A percentile compares a stretch with the other conserved stretches of the same genome.
Evolutionary conservation across 2,888 invertebrate genomes (phyloP).

Genomic region (Gastrophysa polygoni): DNA sequence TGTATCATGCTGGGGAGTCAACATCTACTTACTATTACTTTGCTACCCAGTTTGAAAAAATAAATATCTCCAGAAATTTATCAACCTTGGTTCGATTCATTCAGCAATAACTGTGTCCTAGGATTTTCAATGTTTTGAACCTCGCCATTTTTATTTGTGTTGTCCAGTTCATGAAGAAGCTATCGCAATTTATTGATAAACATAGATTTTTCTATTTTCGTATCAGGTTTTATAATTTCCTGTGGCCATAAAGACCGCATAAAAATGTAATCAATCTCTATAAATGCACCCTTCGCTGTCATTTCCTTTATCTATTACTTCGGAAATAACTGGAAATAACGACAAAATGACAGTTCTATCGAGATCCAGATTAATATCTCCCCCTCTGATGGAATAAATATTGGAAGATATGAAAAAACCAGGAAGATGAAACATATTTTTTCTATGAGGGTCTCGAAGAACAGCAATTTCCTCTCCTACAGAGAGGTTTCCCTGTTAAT

Average conservation of each 20-base stretch:
- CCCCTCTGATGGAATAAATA: background rate
- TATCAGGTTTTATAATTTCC: background rate
- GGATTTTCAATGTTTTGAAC: too few species aligned
- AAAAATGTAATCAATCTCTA: slow-evolving; percentile 23
- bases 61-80: too few species aligned
- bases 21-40: too few species aligned
- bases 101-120: too few species aligned
- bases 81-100: too few species aligned
- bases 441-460: background rate
- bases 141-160: too few species aligned
- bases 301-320: slow-evolving; percentile 22
- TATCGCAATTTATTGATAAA: background rate
- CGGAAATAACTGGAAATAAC: slow-evolving; percentile 16
- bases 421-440: background rate
- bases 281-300: slow-evolving; percentile 27
- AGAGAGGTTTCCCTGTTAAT: too few species aligned
- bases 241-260: background rate
- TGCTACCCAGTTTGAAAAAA: too few species aligned
- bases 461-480: background rate
- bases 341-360: slow-evolving; percentile 18
- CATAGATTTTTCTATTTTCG: background rate
- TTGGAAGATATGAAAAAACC: background rate
- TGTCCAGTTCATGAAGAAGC: background rate
- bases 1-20: too few species aligned
- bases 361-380: slow-evolving; percentile 10